phyloP scores from a whole-genome alignment of 2,113 vertebrate species.

The Tenrec ecaudatus region DNA sequence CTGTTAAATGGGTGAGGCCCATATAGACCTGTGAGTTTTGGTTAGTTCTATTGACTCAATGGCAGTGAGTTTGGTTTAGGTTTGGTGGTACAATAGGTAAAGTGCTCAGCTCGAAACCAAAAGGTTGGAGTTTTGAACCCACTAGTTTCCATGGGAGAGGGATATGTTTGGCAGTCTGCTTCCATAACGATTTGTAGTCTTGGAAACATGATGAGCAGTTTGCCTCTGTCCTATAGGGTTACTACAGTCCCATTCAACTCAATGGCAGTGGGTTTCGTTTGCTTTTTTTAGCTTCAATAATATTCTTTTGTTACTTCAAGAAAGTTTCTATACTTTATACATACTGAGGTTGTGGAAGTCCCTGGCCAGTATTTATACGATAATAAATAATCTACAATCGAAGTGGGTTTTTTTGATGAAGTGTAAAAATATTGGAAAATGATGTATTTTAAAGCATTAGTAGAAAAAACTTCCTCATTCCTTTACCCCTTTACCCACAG shows the following conservation, averaged over 20 bases:
- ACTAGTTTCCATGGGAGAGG: no score
- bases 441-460: constrained; percentile 26
- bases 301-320: background rate
- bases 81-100: no score
- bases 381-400: background rate
- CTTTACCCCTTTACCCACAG: no score
- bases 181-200: no score
- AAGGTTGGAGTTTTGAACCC: no score
- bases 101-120: no score
- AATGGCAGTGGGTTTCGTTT: no score
- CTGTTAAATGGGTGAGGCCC: background rate
- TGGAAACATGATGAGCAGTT: no score
- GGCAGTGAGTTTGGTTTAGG: no score
- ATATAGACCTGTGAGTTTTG: background rate
- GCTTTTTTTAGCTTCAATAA: background rate
- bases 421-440: constrained; percentile 29
- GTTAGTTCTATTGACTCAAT: background rate
- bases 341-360: background rate
- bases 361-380: constrained; percentile 1
- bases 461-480: background rate
- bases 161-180: no score
- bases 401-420: constrained; percentile 32
- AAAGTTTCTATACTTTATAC: background rate
- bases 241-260: no score
- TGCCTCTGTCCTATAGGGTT: no score